These are phyloP conservation scores for Pachyrhynchus sulphureomaculatus DNA, from an alignment of 1,140 invertebrate species.

Conservation along the genomic window DNA sequence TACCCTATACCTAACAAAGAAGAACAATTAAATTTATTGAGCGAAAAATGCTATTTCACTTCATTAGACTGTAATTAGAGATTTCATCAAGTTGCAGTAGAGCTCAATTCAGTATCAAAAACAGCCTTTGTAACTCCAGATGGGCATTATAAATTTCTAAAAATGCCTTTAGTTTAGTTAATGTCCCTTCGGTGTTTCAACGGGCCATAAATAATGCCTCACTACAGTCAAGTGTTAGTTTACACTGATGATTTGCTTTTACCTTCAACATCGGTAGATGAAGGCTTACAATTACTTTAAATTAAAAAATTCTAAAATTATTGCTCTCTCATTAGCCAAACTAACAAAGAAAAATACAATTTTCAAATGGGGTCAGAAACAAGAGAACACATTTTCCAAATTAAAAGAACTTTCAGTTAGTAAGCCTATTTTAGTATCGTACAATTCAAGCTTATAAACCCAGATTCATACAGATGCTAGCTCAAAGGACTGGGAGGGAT, in stretches of 20 bases:
- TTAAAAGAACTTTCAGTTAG: constrained; percentile 7
- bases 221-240: too few species aligned
- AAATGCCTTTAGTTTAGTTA: too few species aligned
- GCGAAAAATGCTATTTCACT: background rate
- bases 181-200: too few species aligned
- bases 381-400: background rate
- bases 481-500: constrained; percentile 6
- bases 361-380: background rate
- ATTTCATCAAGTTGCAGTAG: too few species aligned
- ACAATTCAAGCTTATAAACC: constrained; percentile 1
- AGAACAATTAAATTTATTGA: background rate
- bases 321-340: background rate
- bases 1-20: background rate
- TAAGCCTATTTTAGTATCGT: constrained; percentile 4
- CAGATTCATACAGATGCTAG: constrained; percentile 37
- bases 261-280: too few species aligned
- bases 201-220: too few species aligned
- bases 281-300: too few species aligned
- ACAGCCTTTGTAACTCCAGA: too few species aligned
- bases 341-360: constrained; percentile 17
- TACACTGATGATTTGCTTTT: too few species aligned
- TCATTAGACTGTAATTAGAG: too few species aligned
- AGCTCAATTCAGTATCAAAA: too few species aligned
- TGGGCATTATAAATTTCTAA: too few species aligned
- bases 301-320: constrained; percentile 16